Evolutionary conservation across 1,140 invertebrate genomes (phyloP), one percentile per base, ranked within the genome.

Genomic region (Halictus rubicundus): DNA sequence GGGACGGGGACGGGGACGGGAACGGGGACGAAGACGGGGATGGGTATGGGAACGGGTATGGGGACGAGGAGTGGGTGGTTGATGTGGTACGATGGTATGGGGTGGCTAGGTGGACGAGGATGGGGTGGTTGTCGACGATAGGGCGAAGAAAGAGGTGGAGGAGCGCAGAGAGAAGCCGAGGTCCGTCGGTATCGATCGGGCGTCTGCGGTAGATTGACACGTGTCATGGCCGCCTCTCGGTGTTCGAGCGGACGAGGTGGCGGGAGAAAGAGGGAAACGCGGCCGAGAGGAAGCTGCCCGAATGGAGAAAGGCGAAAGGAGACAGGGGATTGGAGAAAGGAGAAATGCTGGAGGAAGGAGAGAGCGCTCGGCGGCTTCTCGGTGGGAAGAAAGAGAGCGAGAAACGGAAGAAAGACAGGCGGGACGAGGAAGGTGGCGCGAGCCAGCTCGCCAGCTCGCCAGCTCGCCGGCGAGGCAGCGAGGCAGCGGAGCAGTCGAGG

Each of bases 141-240:
- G 83, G 83, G 71, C 83, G 83, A 86, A 87, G 81, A 76, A 82
- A 81, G 80, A 83, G 83, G 80, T 66, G 84, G 85, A 86, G 87
- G 82, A 87, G 85, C 82, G 75, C 66, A 81, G 65, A 87, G 73
- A 88, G 87, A 88, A 84, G 87, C 84, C 87, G 88, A 90, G 89
- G 90, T 91, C 89, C 89, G 90, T 92, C 88, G 86, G 91, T 92
- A 93, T 93, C 92, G 92, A 93, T 93, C 92, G 91, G 88, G 89
- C 90, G 92, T 92, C 91, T 92, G 92, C 90, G 92, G 92, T 92
- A 93, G 92, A 93, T 92, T 92, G 92, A 93, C 92, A 92, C 92
- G 92, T 93, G 92, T 92, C 92, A 93, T 92, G 92, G 92, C 92
- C 89, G 91, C 91, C 89, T 89, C 87, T 89, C 85, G 83, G 83